Conservation (phyloP, 2,113 vertebrate genomes). For the Gallinago undulata region DNA sequence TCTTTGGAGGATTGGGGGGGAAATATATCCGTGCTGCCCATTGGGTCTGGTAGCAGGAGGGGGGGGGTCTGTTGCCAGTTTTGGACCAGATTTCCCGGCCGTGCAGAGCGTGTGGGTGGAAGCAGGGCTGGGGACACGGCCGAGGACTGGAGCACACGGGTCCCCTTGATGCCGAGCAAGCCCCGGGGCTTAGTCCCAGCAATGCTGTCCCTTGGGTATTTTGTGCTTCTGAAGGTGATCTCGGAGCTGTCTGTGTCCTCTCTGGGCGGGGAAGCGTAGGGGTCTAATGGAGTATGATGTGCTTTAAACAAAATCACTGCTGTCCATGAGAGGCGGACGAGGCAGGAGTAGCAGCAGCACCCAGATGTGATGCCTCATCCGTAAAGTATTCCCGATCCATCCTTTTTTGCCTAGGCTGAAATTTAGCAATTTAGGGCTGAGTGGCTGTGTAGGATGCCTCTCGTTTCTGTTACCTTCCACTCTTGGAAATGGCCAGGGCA, state of each 20-base stretch:
- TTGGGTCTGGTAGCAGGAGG: background rate
- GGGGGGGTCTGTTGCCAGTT: background rate
- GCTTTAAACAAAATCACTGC: background rate
- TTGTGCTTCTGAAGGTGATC: background rate
- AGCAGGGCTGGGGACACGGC: background rate
- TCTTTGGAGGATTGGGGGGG: background rate
- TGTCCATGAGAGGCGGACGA: background rate
- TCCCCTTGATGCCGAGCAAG: background rate
- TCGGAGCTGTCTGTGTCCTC: no score
- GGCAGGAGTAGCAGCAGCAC: accelerated
- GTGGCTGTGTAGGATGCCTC: background rate
- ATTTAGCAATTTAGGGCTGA: accelerated
- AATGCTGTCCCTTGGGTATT: background rate
- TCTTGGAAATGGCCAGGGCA: background rate
- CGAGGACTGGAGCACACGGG: background rate
- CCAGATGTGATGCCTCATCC: accelerated
- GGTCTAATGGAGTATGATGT: background rate
- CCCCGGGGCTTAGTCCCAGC: background rate
- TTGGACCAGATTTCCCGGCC: background rate
- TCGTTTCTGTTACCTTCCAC: background rate
- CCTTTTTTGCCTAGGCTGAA: background rate
- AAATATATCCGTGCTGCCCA: background rate
- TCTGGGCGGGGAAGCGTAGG: background rate
- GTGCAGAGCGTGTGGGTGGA: background rate
- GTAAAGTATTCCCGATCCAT: accelerated